phyloP scores from a whole-genome alignment of 2,113 vertebrate species.

The Ptychochromis oligacanthus region DNA sequence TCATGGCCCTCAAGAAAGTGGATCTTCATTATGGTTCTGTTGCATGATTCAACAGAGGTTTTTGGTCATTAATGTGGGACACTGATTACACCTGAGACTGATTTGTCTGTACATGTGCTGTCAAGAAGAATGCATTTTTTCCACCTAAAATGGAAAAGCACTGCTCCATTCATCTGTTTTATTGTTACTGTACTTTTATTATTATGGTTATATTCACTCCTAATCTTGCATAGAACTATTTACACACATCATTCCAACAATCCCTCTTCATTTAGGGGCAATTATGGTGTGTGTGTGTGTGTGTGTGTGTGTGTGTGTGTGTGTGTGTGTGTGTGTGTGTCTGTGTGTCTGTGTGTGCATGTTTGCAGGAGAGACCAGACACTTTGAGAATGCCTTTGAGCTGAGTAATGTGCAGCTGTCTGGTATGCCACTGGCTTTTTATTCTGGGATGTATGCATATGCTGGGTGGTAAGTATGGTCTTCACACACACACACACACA shows the following conservation, averaged over 20 bases:
- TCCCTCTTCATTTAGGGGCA: neutral
- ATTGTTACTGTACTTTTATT: neutral
- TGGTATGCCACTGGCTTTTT: slow-evolving; percentile 93
- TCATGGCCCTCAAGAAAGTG: neutral
- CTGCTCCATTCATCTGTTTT: neutral
- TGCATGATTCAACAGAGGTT: neutral
- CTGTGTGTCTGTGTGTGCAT: slow-evolving; percentile 25
- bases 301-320: slow-evolving; percentile 1
- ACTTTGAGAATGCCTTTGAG: slow-evolving; percentile 93
- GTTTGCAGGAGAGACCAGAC: slow-evolving; percentile 87
- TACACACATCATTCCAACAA: neutral
- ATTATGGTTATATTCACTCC: too few species aligned
- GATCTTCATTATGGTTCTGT: neutral
- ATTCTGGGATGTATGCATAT: slow-evolving; percentile 98
- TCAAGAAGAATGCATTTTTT: neutral
- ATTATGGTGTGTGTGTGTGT: neutral
- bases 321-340: slow-evolving; percentile 20
- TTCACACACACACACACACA: neutral
- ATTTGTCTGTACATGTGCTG: neutral
- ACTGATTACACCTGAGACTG: neutral
- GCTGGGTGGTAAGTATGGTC: slow-evolving; percentile 91
- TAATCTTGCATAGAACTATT: neutral
- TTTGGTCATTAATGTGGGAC: neutral
- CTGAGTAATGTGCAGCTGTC: slow-evolving; percentile 82
- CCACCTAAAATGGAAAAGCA: neutral